These are phyloP conservation scores for Melierax canorus DNA, from an alignment of 2,113 vertebrate genomes.

Conservation along the genomic window DNA sequence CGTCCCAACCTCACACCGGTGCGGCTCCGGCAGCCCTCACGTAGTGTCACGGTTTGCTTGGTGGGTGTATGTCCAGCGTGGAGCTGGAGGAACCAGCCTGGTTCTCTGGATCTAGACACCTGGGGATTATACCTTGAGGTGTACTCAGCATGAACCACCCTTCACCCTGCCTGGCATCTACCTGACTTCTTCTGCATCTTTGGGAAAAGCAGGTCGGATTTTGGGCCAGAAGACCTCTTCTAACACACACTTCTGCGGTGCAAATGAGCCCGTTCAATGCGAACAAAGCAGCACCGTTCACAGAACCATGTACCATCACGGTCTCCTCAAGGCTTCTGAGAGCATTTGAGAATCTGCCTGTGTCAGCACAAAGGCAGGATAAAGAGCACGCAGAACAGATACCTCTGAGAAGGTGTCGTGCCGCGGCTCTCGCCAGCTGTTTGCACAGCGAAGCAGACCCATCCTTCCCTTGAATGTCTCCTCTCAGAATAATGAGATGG, in stretches of 20 bases:
- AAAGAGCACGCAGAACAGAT: neutral
- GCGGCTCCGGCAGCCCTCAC: neutral
- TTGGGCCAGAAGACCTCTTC: neutral
- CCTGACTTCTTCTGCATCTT: neutral
- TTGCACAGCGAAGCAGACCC: neutral
- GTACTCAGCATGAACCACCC: neutral
- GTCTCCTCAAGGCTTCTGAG: neutral
- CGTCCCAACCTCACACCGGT: neutral
- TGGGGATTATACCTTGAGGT: neutral
- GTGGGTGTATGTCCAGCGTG: neutral
- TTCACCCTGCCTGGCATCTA: neutral
- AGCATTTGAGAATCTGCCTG: neutral
- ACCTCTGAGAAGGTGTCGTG: neutral
- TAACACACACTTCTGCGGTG: neutral
- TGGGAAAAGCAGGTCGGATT: neutral
- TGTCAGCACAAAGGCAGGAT: neutral
- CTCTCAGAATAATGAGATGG: neutral
- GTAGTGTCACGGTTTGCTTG: neutral
- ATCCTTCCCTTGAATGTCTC: neutral
- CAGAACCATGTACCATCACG: accelerated
- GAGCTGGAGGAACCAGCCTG: neutral
- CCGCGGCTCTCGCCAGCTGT: neutral
- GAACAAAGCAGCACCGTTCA: neutral
- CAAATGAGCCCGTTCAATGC: neutral
- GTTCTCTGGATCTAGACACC: neutral